Evolutionary conservation across 1,140 invertebrate species (phyloP).

Genomic region (Drosophila subpulchrella): DNA sequence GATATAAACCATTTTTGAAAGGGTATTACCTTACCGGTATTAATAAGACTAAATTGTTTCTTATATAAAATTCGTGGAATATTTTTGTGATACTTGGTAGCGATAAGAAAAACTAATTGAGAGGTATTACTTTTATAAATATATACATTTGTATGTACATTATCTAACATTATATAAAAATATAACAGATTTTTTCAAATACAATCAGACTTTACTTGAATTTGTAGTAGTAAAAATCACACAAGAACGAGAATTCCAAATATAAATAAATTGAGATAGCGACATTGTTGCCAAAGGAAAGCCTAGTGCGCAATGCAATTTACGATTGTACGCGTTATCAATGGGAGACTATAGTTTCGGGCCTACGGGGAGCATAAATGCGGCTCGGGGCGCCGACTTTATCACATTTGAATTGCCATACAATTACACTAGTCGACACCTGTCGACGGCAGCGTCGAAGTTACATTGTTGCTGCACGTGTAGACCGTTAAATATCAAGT

Average conservation of each 20-base stretch:
- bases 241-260: background rate
- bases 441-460: constrained; percentile 13
- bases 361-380: constrained; percentile 19
- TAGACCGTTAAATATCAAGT: constrained; percentile 62
- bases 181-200: background rate
- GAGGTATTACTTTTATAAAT: too few species aligned
- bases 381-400: constrained; percentile 2
- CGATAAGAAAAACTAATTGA: too few species aligned
- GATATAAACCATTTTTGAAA: too few species aligned
- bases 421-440: constrained; percentile 21
- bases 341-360: constrained; percentile 19
- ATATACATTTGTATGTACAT: too few species aligned
- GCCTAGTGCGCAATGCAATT: constrained; percentile 30
- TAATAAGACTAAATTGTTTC: too few species aligned
- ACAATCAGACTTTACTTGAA: background rate
- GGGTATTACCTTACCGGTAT: too few species aligned
- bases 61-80: too few species aligned
- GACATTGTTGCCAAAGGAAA: constrained; percentile 28
- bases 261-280: background rate
- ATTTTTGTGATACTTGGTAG: too few species aligned
- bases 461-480: constrained; percentile 69
- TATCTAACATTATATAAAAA: too few species aligned
- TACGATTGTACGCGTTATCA: constrained; percentile 40
- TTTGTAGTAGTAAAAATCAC: background rate
- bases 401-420: constrained; percentile 21